Evolutionary conservation across 2,888 invertebrate genomes (phyloP), one percentile per base, ranked within the genome.

Genomic region (Meandrusa payeni): DNA sequence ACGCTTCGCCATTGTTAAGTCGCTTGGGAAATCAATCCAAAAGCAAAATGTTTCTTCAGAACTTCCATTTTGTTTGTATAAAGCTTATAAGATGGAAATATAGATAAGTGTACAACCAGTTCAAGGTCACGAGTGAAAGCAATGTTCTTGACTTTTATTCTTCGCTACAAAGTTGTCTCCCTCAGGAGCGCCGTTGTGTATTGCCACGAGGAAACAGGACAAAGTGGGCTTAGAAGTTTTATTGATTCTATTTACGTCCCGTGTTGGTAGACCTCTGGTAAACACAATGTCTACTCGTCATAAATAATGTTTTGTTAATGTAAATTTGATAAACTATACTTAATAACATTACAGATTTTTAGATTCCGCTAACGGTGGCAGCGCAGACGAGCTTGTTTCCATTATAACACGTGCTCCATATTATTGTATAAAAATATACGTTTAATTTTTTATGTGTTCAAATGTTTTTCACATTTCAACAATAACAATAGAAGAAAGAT

Each of bases 321-420:
- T n/a, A n/a, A n/a, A n/a, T n/a, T n/a, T n/a, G n/a, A n/a, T n/a
- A n/a, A n/a, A n/a, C n/a, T n/a, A n/a, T n/a, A n/a, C n/a, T n/a
- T n/a, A n/a, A n/a, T n/a, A n/a, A 69, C 72, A 64, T 44, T 55
- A 62, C 58, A 49, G 73, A 71, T 71, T 77, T 71, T 71, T 72
- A 70, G 72, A 72, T 71, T 61, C 61, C 59, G 61, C 65, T 55
- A 73, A 69, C 63, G 60, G 64, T 61, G 63, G 62, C 51, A 55
- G 47, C 47, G 50, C 36, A 38, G 48, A 45, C 43, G 40, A 43
- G 32, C 39, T n/a, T 27, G 38, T 69, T 47, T 61, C 57, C 79
- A 71, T 58, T 69, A n/a, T n/a, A n/a, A n/a, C n/a, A n/a, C n/a
- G n/a, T n/a, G n/a, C n/a, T n/a, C n/a, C n/a, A n/a, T n/a, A n/a